Base-by-base conservation (phyloP, 1,140 invertebrate species). In the Triops longicaudatus region DNA sequence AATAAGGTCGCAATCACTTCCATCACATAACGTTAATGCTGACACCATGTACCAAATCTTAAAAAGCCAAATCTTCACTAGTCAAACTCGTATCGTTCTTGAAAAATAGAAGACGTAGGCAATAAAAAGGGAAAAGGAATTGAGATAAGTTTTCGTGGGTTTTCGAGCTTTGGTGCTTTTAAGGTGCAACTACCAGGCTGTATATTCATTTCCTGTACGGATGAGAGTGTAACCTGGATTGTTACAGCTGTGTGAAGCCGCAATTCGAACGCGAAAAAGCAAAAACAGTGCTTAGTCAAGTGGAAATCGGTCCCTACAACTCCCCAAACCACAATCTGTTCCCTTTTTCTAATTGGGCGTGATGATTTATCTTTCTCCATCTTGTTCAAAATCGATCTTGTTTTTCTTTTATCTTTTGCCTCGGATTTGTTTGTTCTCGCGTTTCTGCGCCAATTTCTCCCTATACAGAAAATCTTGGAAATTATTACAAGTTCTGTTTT, bases 241-340 rank as follows among this genome's bases (percentile, higher is more conserved):
- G n/a, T 63, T 63, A 63, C 14, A 63, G 17, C 50, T 63, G 22
- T 63, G 22, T 7, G 22, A 63, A 63, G 22, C 50, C 22, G 14
- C 50, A 63, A 22, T 63, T 6, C 22, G 31, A 37, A 37, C 31
- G 6, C 50, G 22, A 63, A 63, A 9, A 63, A 3, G 9, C 14
- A 17, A 9, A 63, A 63, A 63, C 50, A 63, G 50, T 63, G 50
- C 50, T 63, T 63, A 63, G 50, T 63, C 50, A 63, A 22, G 50
- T 63, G 50, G 50, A 63, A 37, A 37, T 14, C 17, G 50, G 50
- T 6, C 50, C 50, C 50, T 63, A 17, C 14, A 14, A 17, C 50
- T n/a, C 14, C 50, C 50, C 17, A 9, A 63, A 63, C 17, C 0
- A 17, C 50, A 17, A n/a, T 17, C 14, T 63, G 50, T 3, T 22